A percentile compares a stretch with the other conserved stretches of the same genome.
phyloP scores from a whole-genome alignment of 2,888 invertebrate genomes.

The Chironomus tentans region DNA sequence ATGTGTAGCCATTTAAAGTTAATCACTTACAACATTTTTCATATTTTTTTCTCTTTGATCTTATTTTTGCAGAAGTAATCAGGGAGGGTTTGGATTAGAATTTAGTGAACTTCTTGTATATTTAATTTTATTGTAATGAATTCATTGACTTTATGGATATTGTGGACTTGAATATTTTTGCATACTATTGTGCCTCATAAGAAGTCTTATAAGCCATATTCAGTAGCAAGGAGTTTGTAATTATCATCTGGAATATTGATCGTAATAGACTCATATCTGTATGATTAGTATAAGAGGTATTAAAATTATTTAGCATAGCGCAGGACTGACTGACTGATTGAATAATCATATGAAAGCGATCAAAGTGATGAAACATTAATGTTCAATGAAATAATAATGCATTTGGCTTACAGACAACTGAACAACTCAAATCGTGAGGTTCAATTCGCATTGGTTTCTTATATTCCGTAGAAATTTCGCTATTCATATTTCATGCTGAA shows the following conservation, averaged over 20 bases:
- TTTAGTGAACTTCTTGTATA: neutral
- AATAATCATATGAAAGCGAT: neutral
- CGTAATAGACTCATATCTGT: too few species aligned
- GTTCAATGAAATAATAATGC: slow-evolving; percentile 1
- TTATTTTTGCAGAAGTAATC: neutral
- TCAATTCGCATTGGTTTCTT: slow-evolving; percentile 17
- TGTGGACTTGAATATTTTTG: too few species aligned
- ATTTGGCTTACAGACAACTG: neutral
- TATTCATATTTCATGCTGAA: neutral
- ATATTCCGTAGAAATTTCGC: neutral
- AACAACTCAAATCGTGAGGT: neutral
- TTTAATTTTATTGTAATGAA: neutral
- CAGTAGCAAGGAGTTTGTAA: too few species aligned
- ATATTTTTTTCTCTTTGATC: neutral
- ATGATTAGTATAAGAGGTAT: neutral
- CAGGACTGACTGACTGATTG: neutral
- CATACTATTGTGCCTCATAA: too few species aligned
- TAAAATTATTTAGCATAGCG: neutral
- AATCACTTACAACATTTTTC: neutral
- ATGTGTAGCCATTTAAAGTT: neutral
- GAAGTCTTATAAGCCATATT: too few species aligned
- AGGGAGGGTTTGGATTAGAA: neutral
- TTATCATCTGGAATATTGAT: too few species aligned
- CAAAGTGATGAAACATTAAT: neutral
- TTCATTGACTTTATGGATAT: too few species aligned